Conservation (phyloP, 2,888 invertebrate species). For the Crocallis elinguaria region DNA sequence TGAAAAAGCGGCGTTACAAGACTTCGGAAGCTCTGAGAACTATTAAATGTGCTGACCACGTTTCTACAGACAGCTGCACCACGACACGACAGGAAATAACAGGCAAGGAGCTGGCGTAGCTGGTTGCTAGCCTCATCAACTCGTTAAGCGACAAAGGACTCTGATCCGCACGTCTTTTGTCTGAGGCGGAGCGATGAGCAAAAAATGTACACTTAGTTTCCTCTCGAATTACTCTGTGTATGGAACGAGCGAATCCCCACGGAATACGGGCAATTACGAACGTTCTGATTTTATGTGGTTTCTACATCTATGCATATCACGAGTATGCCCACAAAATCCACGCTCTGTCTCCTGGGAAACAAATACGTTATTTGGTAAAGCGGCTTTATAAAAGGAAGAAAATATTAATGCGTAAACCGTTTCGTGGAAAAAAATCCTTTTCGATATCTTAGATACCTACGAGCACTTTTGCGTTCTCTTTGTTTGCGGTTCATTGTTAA, state of each 20-base stretch:
- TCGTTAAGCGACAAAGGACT: constrained; percentile 65
- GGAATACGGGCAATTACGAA: constrained; percentile 43
- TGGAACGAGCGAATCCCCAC: constrained; percentile 32
- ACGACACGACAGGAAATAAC: constrained; percentile 43
- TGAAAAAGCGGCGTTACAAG: too few relatives aligned
- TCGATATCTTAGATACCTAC: neutral
- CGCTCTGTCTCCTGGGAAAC: constrained; percentile 27
- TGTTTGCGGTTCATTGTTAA: constrained; percentile 45
- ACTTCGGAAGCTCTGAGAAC: neutral
- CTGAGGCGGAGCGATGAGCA: constrained; percentile 50
- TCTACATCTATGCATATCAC: constrained; percentile 29
- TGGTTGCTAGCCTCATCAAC: constrained; percentile 50
- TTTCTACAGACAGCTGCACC: constrained; percentile 27
- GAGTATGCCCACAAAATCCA: constrained; percentile 25
- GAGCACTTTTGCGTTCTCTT: constrained; percentile 32
- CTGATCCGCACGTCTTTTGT: constrained; percentile 57
- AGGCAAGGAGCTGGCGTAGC: constrained; percentile 25
- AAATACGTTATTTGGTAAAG: constrained; percentile 31
- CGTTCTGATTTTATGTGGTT: constrained; percentile 39
- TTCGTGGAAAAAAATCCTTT: constrained; percentile 12
- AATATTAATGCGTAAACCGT: constrained; percentile 29
- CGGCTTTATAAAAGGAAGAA: constrained; percentile 24
- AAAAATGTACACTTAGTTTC: constrained; percentile 52
- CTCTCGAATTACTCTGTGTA: constrained; percentile 33
- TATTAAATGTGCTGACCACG: constrained; percentile 28